Evolutionary conservation across 2,888 invertebrate species (phyloP).

Genomic region (Andrena chrysosceles): DNA sequence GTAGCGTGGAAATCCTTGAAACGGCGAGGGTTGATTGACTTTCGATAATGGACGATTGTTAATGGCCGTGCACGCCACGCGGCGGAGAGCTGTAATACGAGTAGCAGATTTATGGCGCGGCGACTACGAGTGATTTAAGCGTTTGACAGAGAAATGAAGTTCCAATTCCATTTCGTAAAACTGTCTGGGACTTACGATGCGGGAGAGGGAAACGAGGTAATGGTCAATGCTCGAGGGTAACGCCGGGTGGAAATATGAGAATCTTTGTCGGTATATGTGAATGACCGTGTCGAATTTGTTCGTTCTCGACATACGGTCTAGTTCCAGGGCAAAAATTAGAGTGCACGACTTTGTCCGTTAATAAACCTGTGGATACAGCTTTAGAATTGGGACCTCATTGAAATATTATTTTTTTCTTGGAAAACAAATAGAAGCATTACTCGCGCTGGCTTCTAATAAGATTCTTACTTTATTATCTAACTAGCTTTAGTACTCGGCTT

Average conservation of each 20-base stretch:
- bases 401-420: too few species aligned
- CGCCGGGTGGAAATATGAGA: neutral
- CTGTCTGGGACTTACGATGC: neutral
- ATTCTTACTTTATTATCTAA: too few species aligned
- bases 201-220: neutral
- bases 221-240: neutral
- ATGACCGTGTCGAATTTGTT: constrained; percentile 13
- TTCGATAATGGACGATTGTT: constrained; percentile 52
- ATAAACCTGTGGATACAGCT: neutral
- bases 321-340: neutral
- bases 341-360: neutral
- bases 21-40: constrained; percentile 42
- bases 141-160: constrained; percentile 23
- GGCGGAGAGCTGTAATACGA: constrained; percentile 43
- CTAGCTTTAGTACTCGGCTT: too few species aligned
- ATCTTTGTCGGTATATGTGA: neutral
- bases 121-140: constrained; percentile 21
- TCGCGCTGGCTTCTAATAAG: too few species aligned
- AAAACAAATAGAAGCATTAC: too few species aligned
- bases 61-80: constrained; percentile 35
- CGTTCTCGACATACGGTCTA: neutral
- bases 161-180: constrained; percentile 41
- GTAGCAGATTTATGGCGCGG: constrained; percentile 48
- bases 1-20: constrained; percentile 18
- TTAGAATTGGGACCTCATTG: neutral